Conservation (phyloP, 2,113 vertebrate genomes). For the Apus apus region DNA sequence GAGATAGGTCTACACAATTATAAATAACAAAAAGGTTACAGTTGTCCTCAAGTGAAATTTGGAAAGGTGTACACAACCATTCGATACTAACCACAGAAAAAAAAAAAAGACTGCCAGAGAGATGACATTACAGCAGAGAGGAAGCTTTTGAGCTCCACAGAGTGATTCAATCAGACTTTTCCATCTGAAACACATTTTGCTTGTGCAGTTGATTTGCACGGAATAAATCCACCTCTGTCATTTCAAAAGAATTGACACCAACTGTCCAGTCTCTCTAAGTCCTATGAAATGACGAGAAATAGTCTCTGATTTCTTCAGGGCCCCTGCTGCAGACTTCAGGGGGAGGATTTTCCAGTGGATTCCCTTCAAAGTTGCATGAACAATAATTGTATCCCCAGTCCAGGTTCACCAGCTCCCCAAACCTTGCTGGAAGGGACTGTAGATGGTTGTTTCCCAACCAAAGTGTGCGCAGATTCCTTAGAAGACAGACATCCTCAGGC, state of each 20-base stretch:
- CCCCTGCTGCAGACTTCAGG: slow-evolving; percentile 60
- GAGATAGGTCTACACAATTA: not conserved
- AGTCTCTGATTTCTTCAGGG: slow-evolving; percentile 46
- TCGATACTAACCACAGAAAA: not conserved
- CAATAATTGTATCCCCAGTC: slow-evolving; percentile 57
- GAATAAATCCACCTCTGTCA: not conserved
- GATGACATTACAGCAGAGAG: not conserved
- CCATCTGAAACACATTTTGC: not conserved
- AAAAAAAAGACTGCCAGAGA: not conserved
- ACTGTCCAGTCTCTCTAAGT: not conserved
- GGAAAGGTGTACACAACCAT: not conserved
- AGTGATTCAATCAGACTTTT: not conserved
- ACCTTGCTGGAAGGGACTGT: slow-evolving; percentile 18
- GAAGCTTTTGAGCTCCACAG: not conserved
- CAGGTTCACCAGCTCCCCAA: slow-evolving; percentile 54
- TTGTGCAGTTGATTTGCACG: not conserved
- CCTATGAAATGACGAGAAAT: slow-evolving; percentile 16
- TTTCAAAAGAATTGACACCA: not conserved
- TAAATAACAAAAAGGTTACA: not conserved
- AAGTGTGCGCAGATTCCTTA: slow-evolving; percentile 27
- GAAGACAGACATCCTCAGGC: slow-evolving; percentile 22
- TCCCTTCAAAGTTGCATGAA: slow-evolving; percentile 62
- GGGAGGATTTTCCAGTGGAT: slow-evolving; percentile 58
- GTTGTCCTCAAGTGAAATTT: not conserved
- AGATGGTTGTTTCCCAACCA: slow-evolving; percentile 66